Base-by-base conservation (phyloP, 1,140 invertebrate species). In the Papilio glaucus region DNA sequence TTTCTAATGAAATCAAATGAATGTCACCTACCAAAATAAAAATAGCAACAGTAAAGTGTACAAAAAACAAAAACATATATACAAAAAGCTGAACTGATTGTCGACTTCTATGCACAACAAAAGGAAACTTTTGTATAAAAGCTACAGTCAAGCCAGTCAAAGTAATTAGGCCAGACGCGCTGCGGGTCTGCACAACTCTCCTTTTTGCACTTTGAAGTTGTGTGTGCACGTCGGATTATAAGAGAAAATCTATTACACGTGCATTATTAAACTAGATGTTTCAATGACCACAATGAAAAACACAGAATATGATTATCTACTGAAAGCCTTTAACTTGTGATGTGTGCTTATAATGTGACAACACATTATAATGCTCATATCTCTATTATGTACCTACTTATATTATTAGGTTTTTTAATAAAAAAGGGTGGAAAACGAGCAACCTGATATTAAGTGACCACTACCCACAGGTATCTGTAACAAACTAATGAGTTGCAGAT, bases 81-180 rank as follows among this genome's bases (percentile, higher is more conserved):
- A 26, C 18, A 57, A 61, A 61, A 29, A 61, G 60, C 13, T 29
- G 29, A 61, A 29, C 26, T 61, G 60, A 61, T 62, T 62, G 33
- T 62, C n/a, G 29, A 37, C 37, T 21, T 38, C n/a, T 38, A 61
- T 33, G 37, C 33, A 37, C 61, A 63, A 63, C 61, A 61, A 63
- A 63, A 63, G 61, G 33, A 33, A 63, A 63, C 15, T 68, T 68
- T 68, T 45, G 42, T 45, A 33, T 33, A 45, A 68, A 42, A 68
- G 41, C 39, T 68, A n/a, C 38, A 18, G 15, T 67, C 21, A 53
- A 68, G 65, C 21, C 65, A 68, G 65, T 45, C 65, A 68, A 68
- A 68, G 42, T 68, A 68, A 68, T 68, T 45, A 68, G 65, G 41
- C 41, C 65, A 49, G 65, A 68, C 65, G 65, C 65, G 41, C 21